These are phyloP conservation scores for Magallana ariakensis DNA, from an alignment of 1,140 invertebrate genomes.

Conservation along the genomic window DNA sequence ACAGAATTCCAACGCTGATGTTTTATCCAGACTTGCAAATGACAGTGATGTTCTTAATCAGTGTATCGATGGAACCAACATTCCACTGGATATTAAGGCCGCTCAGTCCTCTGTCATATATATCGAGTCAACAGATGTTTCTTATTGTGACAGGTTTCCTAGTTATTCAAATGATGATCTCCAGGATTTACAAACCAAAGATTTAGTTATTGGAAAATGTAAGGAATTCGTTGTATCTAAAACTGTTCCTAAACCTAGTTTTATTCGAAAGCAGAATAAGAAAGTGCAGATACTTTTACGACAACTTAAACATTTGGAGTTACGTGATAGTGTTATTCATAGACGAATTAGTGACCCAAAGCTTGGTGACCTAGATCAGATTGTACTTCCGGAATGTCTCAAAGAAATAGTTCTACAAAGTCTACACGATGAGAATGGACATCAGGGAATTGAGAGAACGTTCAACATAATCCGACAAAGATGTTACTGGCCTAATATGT, in stretches of 20 bases:
- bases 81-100: not conserved
- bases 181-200: not conserved
- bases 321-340: not conserved
- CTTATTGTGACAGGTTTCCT: not conserved
- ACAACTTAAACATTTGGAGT: not conserved
- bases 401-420: too few relatives aligned
- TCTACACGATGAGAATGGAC: too few relatives aligned
- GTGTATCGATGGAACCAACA: not conserved
- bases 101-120: not conserved
- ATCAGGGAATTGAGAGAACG: too few relatives aligned
- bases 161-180: not conserved
- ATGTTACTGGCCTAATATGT: too few relatives aligned
- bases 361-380: conserved; percentile 44
- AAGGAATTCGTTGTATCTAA: not conserved
- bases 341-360: not conserved
- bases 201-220: not conserved
- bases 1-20: conserved; percentile 30
- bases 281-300: not conserved
- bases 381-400: conserved; percentile 67
- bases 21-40: too few relatives aligned
- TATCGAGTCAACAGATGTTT: not conserved
- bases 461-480: too few relatives aligned
- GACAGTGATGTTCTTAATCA: not conserved
- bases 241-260: not conserved
- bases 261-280: not conserved